phyloP scores from a whole-genome alignment of 2,888 invertebrate genomes.

The Monochamus alternatus region DNA sequence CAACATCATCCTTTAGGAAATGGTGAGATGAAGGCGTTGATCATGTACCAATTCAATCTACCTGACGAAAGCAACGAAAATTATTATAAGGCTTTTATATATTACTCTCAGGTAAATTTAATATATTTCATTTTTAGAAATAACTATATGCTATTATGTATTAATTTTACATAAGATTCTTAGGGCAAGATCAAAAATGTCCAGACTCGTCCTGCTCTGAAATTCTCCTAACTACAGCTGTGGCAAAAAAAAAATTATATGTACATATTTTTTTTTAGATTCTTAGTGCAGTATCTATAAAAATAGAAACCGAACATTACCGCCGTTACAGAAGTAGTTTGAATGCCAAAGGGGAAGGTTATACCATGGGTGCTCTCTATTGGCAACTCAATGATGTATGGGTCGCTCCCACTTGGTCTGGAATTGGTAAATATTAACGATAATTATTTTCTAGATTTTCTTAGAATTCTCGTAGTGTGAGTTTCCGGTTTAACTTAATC shows the following conservation, averaged over 20 bases:
- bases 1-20: conserved; percentile 91
- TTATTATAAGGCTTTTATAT: conserved; percentile 81
- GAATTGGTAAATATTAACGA: conserved; percentile 78
- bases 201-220: no score
- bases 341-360: conserved; percentile 74
- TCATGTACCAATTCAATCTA: conserved; percentile 78
- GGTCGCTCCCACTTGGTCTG: conserved; percentile 97
- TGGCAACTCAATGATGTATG: conserved; percentile 99
- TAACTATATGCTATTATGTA: no score
- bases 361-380: conserved; percentile 97
- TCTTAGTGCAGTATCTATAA: conserved; percentile 90
- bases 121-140: no score
- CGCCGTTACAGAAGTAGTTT: conserved; percentile 67
- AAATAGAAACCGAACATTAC: conserved; percentile 89
- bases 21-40: conserved; percentile 75
- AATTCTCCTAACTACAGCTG: no score
- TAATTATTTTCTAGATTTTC: neutral
- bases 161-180: no score
- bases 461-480: no score
- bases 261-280: conserved; percentile 74
- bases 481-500: no score
- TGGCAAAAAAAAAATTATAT: neutral
- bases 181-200: no score
- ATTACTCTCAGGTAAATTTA: conserved; percentile 84
- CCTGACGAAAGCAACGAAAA: conserved; percentile 70